These are phyloP conservation scores for Anastrepha ludens DNA, from an alignment of 1,140 invertebrate genomes.

Conservation along the genomic window DNA sequence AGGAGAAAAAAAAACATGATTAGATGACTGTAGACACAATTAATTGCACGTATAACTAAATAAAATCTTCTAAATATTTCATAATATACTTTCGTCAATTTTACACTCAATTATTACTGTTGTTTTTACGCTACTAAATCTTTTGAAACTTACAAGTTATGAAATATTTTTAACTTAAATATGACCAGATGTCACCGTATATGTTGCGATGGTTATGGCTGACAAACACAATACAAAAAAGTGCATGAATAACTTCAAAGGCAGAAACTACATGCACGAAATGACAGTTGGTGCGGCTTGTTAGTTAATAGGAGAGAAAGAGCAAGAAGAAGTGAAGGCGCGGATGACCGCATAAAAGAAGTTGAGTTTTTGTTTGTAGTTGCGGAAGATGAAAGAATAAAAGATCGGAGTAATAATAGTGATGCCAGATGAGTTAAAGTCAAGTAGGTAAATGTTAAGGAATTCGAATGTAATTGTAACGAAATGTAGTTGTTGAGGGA, in stretches of 20 bases:
- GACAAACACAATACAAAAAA: not conserved
- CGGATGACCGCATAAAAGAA: not conserved
- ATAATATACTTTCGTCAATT: not conserved
- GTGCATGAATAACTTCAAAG: conserved; percentile 33
- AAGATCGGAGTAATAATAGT: not conserved
- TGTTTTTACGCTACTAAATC: not conserved
- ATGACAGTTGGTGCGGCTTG: not conserved
- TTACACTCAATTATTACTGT: not conserved
- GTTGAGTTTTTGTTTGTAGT: not conserved
- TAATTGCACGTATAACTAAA: not conserved
- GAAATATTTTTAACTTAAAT: conserved; percentile 23
- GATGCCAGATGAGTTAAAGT: not conserved
- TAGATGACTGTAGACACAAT: not conserved
- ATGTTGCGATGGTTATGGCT: conserved; percentile 47
- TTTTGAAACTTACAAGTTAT: conserved; percentile 5
- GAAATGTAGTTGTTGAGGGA: not conserved
- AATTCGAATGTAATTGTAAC: not conserved
- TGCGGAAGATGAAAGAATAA: not conserved
- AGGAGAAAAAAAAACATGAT: not conserved
- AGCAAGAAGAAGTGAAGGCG: not conserved
- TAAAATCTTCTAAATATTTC: not conserved
- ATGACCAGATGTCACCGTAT: conserved; percentile 35
- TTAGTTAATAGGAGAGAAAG: not conserved
- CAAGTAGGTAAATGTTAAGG: not conserved
- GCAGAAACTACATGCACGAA: conserved; percentile 5